These are phyloP conservation scores for Amiota minor DNA, from an alignment of 2,888 invertebrate species.

Conservation along the genomic window DNA sequence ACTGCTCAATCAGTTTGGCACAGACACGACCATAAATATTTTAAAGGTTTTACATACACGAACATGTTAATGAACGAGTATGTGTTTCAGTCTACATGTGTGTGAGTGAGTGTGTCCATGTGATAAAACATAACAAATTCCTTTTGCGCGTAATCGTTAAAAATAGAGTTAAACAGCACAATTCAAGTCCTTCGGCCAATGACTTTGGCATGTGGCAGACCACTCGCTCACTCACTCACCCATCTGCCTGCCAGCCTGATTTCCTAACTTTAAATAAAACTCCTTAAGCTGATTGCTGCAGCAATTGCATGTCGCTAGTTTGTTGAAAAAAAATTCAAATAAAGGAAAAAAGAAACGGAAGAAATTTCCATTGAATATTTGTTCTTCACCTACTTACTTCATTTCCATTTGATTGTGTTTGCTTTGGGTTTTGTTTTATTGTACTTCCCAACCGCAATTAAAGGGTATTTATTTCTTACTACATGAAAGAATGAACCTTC, in stretches of 20 bases:
- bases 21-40: slow-evolving; percentile 59
- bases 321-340: not conserved
- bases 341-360: too few species aligned
- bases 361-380: too few species aligned
- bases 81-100: not conserved
- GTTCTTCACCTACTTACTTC: not conserved
- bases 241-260: slow-evolving; percentile 31
- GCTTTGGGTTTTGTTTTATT: too few species aligned
- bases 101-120: not conserved
- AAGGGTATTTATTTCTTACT: slow-evolving; percentile 63
- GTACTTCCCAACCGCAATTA: slow-evolving; percentile 47
- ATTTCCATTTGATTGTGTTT: not conserved
- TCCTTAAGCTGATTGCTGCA: too few species aligned
- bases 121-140: not conserved
- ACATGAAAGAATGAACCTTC: not conserved
- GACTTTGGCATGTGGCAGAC: slow-evolving; percentile 22
- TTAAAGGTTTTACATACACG: slow-evolving; percentile 42
- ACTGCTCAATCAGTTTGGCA: slow-evolving; percentile 49
- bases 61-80: not conserved
- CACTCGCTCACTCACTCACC: slow-evolving; percentile 61
- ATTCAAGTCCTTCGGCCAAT: slow-evolving; percentile 6
- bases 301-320: slow-evolving; percentile 37
- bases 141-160: slow-evolving; percentile 20
- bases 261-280: too few species aligned
- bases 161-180: not conserved